Base-by-base conservation (phyloP, 1,140 invertebrate genomes). In the Phymastichus coffea region DNA sequence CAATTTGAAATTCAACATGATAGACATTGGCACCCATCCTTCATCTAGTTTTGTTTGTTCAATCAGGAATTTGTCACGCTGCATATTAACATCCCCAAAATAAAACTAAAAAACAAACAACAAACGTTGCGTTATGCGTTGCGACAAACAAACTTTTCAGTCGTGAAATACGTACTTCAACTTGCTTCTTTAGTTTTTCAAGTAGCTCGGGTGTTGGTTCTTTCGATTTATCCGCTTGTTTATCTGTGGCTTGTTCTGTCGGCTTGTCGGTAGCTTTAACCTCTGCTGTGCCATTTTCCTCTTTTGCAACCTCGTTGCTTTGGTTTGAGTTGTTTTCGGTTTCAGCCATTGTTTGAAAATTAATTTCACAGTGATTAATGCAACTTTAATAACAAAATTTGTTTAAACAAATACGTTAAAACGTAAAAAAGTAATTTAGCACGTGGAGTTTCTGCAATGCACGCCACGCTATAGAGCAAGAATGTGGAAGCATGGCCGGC, bases 1-100 rank as follows among this genome's bases (percentile, higher is more conserved):
- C 22, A 94, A 83, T 69, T 97, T 95, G 70, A 98, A 98, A 61
- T 88, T 95, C 25, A 92, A 79, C 78, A 98, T 86, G 1, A 90
- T 85, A 1, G 89, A 85, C 33, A 98, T 72, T 2, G 92, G 85
- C 22, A 98, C 84, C 95, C 94, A 98, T 8, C 95, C 95, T 67
- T 95, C 87, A 66, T 96, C 90, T 60, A 90, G 77, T 67, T 88
- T 89, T 3, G 66, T 69, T 78, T 95, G 87, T 63, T 92, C 88
- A 62, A 87, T 86, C 2, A 98, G 78, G 71, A 97, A 98, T 72
- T 93, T 95, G 71, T 98, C 95, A 62, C 87, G 85, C 6, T 88
- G 86, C 38, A 98, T 83, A 76, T 98, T 98, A 3, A 90, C 84
- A 75, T 98, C 91, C 54, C 95, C 85, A 77, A 91, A 91, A 61